Conservation (phyloP, 2,113 vertebrate species). For the Paramormyrops kingsleyae region DNA sequence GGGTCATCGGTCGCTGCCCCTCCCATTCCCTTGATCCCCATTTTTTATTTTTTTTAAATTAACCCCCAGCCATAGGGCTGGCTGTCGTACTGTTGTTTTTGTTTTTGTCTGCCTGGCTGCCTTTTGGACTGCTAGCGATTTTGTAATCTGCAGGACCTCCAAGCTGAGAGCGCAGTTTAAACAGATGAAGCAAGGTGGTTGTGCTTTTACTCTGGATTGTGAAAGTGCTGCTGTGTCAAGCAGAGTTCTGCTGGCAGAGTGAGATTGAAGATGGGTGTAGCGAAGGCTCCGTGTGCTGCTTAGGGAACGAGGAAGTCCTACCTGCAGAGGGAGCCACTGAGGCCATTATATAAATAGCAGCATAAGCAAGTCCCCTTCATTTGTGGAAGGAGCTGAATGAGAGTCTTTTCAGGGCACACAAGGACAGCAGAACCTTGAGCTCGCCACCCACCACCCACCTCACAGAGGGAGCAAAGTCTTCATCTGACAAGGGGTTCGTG, state of each 20-base stretch:
- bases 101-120: neutral
- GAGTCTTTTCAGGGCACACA: neutral
- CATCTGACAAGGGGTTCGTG: neutral
- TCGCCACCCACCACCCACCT: too few species aligned
- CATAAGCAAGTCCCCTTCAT: slow-evolving; percentile 35
- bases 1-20: neutral
- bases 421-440: neutral
- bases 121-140: neutral
- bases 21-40: neutral
- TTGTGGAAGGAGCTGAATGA: neutral
- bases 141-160: neutral
- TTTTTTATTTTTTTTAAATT: neutral
- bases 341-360: slow-evolving; percentile 58
- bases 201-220: neutral
- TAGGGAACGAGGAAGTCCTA: slow-evolving; percentile 44
- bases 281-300: neutral
- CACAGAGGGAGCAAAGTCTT: neutral
- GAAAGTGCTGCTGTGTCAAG: neutral
- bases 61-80: neutral
- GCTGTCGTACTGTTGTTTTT: neutral
- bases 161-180: neutral
- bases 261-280: neutral
- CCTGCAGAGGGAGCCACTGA: slow-evolving; percentile 50
- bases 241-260: neutral
- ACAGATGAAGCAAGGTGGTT: neutral